Conservation (phyloP, 2,113 vertebrate genomes). For the Circaetus gallicus region DNA sequence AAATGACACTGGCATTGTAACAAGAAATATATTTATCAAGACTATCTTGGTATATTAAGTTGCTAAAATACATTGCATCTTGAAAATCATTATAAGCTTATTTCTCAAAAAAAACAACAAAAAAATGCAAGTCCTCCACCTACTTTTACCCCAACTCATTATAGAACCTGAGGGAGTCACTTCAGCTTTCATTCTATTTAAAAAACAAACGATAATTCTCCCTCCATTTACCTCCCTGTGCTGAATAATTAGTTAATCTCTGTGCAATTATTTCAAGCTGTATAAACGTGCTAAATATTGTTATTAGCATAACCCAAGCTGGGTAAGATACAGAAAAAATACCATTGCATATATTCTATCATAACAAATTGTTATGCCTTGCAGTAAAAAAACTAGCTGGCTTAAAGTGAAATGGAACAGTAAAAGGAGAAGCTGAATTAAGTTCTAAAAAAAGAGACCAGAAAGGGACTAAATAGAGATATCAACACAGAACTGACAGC, state of each 20-base stretch:
- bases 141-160: not conserved
- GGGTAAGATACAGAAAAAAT: not conserved
- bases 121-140: not conserved
- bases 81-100: not conserved
- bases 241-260: constrained; percentile 19
- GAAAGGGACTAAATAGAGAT: not conserved
- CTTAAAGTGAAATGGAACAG: not conserved
- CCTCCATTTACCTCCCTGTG: not conserved
- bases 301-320: not conserved
- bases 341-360: not conserved
- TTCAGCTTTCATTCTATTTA: not conserved
- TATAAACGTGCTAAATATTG: not conserved
- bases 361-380: not conserved
- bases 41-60: not conserved
- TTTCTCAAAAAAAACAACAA: not conserved
- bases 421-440: not conserved
- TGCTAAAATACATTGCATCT: not conserved
- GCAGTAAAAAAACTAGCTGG: not conserved
- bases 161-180: not conserved
- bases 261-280: constrained; percentile 7
- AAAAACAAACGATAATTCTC: not conserved
- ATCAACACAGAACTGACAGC: not conserved
- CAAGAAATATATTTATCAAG: not conserved
- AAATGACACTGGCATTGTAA: not conserved
- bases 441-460: not conserved